Base-by-base conservation (phyloP, 2,113 vertebrate species). In the Rhea pennata region DNA sequence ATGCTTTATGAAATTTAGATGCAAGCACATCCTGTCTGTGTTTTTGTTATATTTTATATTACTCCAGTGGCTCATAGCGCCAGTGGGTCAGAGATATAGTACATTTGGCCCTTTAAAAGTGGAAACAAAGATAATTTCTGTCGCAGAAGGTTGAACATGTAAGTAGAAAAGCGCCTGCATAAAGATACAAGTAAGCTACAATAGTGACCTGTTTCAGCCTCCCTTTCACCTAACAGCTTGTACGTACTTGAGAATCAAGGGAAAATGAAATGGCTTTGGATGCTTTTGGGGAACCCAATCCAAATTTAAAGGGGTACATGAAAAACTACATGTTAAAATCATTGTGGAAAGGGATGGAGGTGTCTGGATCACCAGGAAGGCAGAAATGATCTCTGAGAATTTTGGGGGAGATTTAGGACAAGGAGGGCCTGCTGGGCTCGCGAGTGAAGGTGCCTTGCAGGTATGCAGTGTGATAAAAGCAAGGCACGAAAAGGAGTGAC, bases 51-150 rank as follows among this genome's bases (percentile, higher is more conserved):
- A 19, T 76, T 90, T 91, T 64, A 74, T 85, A 1, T 79, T 72
- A 50, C 53, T 79, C 39, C 70, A 72, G 0, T 65, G 74, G 67
- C 15, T 87, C 61, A 31, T 58, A 82, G 70, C 27, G 81, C 39
- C 29, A 12, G 9, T 77, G 88, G 54, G 19, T 84, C 56, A 54
- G 84, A 42, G 46, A 42, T 46, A 33, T 81, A 61, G 26, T 70
- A 44, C n/a, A 5, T 79, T 87, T 84, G 51, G 36, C 36, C 56
- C 56, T 92, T 90, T 50, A 23, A 62, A 54, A 70, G 46, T 65
- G 66, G 72, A 86, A 86, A 77, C 8, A 81, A 90, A 84, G 11
- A 61, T 20, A 50, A 64, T 84, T 81, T 91, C 58, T 93, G 54
- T 71, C 54, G 59, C 56, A 71, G 65, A 66, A 46, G 71, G 31